Evolutionary conservation across 2,888 invertebrate species (phyloP).

Genomic region (Apodemia zela): DNA sequence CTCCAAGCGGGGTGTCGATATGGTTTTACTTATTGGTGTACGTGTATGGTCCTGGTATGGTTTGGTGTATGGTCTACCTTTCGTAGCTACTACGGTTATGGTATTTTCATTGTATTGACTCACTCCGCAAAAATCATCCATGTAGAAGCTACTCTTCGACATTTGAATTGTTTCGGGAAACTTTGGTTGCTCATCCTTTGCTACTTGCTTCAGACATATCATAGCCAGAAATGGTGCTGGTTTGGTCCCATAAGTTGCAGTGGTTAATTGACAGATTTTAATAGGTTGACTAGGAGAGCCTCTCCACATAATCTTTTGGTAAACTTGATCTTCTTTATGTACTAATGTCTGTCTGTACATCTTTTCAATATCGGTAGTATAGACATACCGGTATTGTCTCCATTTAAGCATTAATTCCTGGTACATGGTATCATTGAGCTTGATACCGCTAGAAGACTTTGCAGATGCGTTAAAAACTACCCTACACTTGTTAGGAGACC

Average conservation of each 20-base stretch:
- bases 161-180: conserved; percentile 22
- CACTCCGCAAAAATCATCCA: conserved; percentile 22
- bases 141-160: conserved; percentile 19
- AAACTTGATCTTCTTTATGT: conserved; percentile 23
- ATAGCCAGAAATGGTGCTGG: conserved; percentile 20
- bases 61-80: too few relatives aligned
- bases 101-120: too few relatives aligned
- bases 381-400: conserved; percentile 27
- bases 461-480: conserved; percentile 19
- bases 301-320: conserved; percentile 27
- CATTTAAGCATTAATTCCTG: conserved; percentile 27
- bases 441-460: not conserved
- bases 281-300: not conserved
- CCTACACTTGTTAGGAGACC: conserved; percentile 9
- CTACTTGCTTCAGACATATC: conserved; percentile 16
- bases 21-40: too few relatives aligned
- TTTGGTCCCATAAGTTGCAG: conserved; percentile 15
- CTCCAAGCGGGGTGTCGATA: too few relatives aligned
- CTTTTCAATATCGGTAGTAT: conserved; percentile 29
- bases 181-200: conserved; percentile 15
- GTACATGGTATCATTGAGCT: conserved; percentile 8
- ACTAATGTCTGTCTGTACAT: conserved; percentile 28
- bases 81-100: too few relatives aligned
- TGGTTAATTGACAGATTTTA: not conserved
- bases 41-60: too few relatives aligned